Evolutionary conservation across 2,113 vertebrate genomes (phyloP), one percentile per base, ranked within the genome.

Genomic region (Herpetotheres cachinnans): DNA sequence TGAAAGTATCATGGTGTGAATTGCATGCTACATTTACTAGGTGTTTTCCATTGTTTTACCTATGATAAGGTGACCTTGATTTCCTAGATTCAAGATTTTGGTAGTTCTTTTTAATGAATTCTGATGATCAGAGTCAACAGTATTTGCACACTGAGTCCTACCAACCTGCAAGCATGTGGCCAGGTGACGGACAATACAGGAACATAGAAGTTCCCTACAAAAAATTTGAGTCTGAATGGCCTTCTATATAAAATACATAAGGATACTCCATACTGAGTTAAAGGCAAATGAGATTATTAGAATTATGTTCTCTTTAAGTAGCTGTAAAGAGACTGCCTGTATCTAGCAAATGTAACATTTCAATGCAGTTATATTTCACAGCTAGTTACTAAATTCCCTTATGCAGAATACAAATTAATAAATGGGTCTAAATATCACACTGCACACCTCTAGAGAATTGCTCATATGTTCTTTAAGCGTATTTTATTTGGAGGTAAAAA

Each of bases 331-430:
- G 42, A 74, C 80, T 80, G 46, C 24, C 19, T 83, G 17, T 56
- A 16, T 84, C 69, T 54, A 74, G 56, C 59, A 93, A 93, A 95
- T 50, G 46, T 52, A 94, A 76, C 34, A 77, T 92, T 95, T 93
- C 62, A 63, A 14, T 55, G 69, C 56, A 52, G 77, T 80, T 89
- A 13, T 71, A 89, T 92, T 95, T 93, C 89, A 88, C 46, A 91
- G 81, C 70, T 82, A 85, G 80, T 80, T 96, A 56, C 69, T 65
- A 81, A 90, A 95, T 74, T 95, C 93, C 95, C 86, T 83, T 11
- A 66, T 91, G 92, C 50, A 95, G 96, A 94, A 91, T 90, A 50
- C 36, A 79, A 86, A 95, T 94, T 86, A 97, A 95, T 79, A 95
- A 96, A 96, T 55, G n/a, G 42, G n/a, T 63, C 69, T 84, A 84